Evolutionary conservation across 2,797 vertebrate species (phyloP), one percentile per base, ranked within the genome.

Genomic region (Mormyrops attenuatus): DNA sequence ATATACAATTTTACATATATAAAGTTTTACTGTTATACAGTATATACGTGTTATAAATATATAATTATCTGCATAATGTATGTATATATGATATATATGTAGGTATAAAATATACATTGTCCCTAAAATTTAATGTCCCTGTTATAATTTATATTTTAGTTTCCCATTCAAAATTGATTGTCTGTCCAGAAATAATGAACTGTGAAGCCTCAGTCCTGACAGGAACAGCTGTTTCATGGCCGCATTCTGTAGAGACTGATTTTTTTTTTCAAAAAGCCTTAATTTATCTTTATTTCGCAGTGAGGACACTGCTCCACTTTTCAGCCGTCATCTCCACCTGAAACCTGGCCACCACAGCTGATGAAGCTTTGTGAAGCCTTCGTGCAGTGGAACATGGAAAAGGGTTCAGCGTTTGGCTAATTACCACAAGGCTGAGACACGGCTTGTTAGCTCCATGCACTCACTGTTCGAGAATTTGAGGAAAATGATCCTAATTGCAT

Each of bases 211-310:
- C 15, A 87, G 85, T 41, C 20, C 26, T 87, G 85, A 87, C 22
- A 87, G 47, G 34, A 55, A 60, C 52, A 60, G 30, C 52, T 57
- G 53, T n/a, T 87, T 57, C 52, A 17, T 38, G 30, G 53, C 34
- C 20, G 17, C 85, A 87, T 87, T 34, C 30, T 55, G 30, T 52
- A 50, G 47, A 15, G 49, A 38, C 53, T 38, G 26, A 57, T 4
- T n/a, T 41, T 2, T 30, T 30, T 30, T 30, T 30, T 30, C 26
- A 30, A 30, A 30, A 30, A 34, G 30, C 3, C 53, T 87, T 4
- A 49, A 87, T 55, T 57, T 87, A 57, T 87, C 85, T 87, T 87
- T 60, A 87, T 87, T 57, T 87, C 53, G 8, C 30, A 41, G 53
- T 38, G 50, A 49, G 49, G 44, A 85, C 44, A 49, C 82, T 52